Conservation (phyloP, 2,113 vertebrate genomes). For the Eudorcas thomsonii region DNA sequence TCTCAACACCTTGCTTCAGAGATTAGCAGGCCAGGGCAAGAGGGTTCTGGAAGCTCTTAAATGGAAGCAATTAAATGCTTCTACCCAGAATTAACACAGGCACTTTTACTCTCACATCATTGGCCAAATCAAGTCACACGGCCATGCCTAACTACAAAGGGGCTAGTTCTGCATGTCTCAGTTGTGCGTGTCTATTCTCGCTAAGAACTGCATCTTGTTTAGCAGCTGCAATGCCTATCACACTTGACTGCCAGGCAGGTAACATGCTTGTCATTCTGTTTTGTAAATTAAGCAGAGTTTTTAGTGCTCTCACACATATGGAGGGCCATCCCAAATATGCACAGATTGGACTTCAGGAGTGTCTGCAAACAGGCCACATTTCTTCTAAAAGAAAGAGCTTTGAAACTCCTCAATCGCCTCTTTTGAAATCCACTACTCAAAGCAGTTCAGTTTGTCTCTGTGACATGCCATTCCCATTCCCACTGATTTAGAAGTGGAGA, state of each 20-base stretch:
- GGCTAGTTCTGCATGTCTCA: not conserved
- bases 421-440: constrained; percentile 18
- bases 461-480: not conserved
- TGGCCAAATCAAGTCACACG: not conserved
- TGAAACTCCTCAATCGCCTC: not conserved
- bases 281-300: not conserved
- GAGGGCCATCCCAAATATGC: not conserved
- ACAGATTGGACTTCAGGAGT: not conserved
- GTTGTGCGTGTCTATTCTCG: not conserved
- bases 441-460: not conserved
- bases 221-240: not conserved
- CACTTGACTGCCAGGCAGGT: not conserved
- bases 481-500: not conserved
- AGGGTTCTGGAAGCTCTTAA: not conserved
- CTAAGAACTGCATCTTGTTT: not conserved
- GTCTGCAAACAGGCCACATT: not conserved
- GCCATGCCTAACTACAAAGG: not conserved
- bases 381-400: not conserved
- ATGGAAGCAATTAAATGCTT: not conserved
- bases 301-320: not conserved
- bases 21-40: not conserved
- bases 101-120: not conserved
- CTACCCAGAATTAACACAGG: not conserved
- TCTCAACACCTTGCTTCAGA: not conserved
- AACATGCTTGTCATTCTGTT: not conserved